Evolutionary conservation across 2,888 invertebrate species (phyloP), one percentile per base, ranked within the genome.

Genomic region (Papilio gigon): DNA sequence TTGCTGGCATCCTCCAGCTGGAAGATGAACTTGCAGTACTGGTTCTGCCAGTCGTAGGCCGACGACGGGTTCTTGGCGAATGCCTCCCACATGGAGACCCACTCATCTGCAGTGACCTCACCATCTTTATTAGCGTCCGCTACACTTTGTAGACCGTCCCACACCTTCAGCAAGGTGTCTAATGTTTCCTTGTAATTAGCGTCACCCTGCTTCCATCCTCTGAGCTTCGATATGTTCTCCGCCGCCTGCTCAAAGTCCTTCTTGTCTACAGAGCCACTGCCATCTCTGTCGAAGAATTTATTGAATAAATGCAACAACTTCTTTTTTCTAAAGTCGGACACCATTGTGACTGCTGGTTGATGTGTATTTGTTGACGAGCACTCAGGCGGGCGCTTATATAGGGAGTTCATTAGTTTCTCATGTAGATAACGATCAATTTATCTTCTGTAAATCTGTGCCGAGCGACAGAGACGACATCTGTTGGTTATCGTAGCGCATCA

Each of bases 81-180:
- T 40, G 95, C 94, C 75, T 96, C 95, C 97, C 97, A 97, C 95
- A 97, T 95, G 72, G 94, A 92, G 77, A 96, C 94, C 97, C 97
- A 97, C 85, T 98, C 97, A 11, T 97, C 97, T 60, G 95, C 94
- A 72, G 96, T 96, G 62, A 98, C 95, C 91, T 96, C 95, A 8
- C 96, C 96, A 77, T 98, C 97, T 79, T 96, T 95, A 86, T 98
- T 95, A 65, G 94, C 93, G 82, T 98, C 97, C n/a, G 97, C 97
- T 73, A 94, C 93, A 74, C 94, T 93, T 80, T 95, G 94, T 47
- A 98, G 90, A 11, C 96, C 96, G 62, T 96, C 95, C 97, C 97
- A 98, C 76, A 98, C 95, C 83, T 95, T 94, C 76, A 95, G 88
- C 88, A 98, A 93, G 64, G 94, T 93, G 42, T 95, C 94, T 83